Base-by-base conservation (phyloP, 2,888 invertebrate genomes). In the Elysia crispata region DNA sequence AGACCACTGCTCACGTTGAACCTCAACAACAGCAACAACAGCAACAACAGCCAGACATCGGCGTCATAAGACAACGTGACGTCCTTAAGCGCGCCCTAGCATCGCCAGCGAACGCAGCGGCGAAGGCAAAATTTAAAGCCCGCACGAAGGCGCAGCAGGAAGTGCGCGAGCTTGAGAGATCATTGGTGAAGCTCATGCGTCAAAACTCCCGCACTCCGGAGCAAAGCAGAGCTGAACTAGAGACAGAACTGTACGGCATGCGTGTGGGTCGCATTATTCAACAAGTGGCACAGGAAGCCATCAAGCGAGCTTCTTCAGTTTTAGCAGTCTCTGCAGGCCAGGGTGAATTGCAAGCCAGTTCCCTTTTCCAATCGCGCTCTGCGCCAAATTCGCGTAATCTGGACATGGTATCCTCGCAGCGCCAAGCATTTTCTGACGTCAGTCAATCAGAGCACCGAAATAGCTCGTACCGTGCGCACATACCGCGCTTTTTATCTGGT, bases 161-260 rank as follows among this genome's bases (percentile, higher is more conserved):
- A 57, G 50, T 84, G 60, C 80, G 81, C 11, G 81, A 82, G 60
- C 57, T 84, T 28, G 83, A 84, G 62, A 69, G 76, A 25, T 78
- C 79, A 28, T 67, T 84, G 23, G 80, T 82, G 6, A 80, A 81
- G 15, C 74, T 84, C 28, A 64, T 83, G 67, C 77, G 79, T 23
- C 80, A 83, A 60, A 82, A 81, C 50, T 50, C 82, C 50, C 75
- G 76, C 18, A 67, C 80, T 13, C 78, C 82, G 20, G 76, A 81
- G 69, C 73, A 84, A 28, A 67, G 67, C 23, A 67, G 57, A 23
- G 70, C 60, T 33, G 60, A 74, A n/a, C 33, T 81, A 0, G 62
- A 79, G 49, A 80, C 72, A 33, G 78, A 83, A 15, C 30, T 83
- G 28, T 83, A 80, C 62, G 80, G 74, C 28, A 57, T 69, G 50